Evolutionary conservation across 2,797 vertebrate genomes (phyloP).

Genomic region (Lepidocolaptes lacrymiger): DNA sequence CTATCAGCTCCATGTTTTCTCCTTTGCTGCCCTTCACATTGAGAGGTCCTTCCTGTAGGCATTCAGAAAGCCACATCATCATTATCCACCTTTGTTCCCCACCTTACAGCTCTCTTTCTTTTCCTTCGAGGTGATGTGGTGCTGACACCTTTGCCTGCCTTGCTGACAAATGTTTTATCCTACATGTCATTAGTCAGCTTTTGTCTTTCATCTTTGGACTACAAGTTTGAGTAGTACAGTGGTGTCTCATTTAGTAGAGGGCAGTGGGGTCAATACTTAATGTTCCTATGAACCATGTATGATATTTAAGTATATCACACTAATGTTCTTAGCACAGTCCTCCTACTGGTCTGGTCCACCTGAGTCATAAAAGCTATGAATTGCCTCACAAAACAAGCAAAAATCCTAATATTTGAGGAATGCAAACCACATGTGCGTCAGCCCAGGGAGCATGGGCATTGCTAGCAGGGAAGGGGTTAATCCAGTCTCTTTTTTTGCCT

Average conservation of each 20-base stretch:
- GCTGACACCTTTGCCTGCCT: neutral
- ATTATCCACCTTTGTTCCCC: neutral
- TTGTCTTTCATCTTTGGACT: neutral
- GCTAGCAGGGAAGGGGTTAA: conserved; percentile 55
- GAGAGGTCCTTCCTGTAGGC: neutral
- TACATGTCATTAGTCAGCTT: neutral
- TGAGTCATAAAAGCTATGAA: neutral
- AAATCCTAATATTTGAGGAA: neutral
- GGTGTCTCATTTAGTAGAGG: neutral
- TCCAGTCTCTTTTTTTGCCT: neutral
- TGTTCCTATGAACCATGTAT: neutral
- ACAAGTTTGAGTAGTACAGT: neutral
- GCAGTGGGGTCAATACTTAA: neutral
- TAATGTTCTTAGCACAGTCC: neutral
- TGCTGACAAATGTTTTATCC: neutral
- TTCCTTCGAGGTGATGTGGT: neutral
- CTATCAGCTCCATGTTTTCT: neutral
- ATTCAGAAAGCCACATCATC: neutral
- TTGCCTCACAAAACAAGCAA: neutral
- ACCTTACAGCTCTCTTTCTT: neutral
- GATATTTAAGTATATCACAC: neutral
- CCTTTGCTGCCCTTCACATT: neutral
- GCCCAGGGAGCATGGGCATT: neutral
- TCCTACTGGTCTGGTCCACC: neutral
- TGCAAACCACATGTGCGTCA: neutral